A percentile compares a stretch with the other conserved stretches of the same genome.
These are phyloP conservation scores for Abramis brama DNA, from an alignment of 2,113 vertebrate genomes.

Conservation along the genomic window DNA sequence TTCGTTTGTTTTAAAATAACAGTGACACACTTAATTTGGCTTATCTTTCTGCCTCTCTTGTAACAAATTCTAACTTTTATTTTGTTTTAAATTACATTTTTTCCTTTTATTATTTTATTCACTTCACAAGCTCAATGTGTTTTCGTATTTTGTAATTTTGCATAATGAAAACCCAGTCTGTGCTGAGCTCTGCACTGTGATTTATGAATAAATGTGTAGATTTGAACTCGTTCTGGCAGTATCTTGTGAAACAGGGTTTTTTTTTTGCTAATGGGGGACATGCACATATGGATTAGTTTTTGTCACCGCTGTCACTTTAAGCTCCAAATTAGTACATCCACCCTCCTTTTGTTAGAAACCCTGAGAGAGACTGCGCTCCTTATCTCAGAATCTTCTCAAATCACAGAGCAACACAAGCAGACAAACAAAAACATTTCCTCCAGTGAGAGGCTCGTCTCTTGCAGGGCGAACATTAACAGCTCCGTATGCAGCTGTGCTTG, in stretches of 20 bases:
- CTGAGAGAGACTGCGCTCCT: constrained; percentile 35
- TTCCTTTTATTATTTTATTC: background rate
- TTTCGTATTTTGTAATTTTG: background rate
- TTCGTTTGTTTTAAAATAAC: background rate
- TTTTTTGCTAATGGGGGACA: constrained; percentile 12
- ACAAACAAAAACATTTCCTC: constrained; percentile 54
- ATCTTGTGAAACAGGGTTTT: background rate
- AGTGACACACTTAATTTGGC: background rate
- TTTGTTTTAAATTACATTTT: too few species aligned
- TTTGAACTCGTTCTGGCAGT: background rate
- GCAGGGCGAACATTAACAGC: constrained; percentile 55
- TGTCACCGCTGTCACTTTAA: constrained; percentile 37
- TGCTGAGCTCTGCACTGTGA: constrained; percentile 5
- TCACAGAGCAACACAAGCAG: constrained; percentile 46
- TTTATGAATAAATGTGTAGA: constrained; percentile 29
- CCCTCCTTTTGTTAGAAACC: constrained; percentile 26
- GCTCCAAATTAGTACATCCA: constrained; percentile 32
- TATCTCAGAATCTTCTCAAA: constrained; percentile 55
- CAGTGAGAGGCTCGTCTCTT: constrained; percentile 52
- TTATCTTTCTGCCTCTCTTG: background rate
- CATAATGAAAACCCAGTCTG: background rate
- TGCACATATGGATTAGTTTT: constrained; percentile 34
- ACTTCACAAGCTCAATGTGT: background rate
- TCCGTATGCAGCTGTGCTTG: constrained; percentile 44
- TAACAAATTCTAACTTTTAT: background rate